These are phyloP conservation scores for Mastacembelus armatus DNA, from an alignment of 2,797 vertebrate genomes.

Conservation along the genomic window DNA sequence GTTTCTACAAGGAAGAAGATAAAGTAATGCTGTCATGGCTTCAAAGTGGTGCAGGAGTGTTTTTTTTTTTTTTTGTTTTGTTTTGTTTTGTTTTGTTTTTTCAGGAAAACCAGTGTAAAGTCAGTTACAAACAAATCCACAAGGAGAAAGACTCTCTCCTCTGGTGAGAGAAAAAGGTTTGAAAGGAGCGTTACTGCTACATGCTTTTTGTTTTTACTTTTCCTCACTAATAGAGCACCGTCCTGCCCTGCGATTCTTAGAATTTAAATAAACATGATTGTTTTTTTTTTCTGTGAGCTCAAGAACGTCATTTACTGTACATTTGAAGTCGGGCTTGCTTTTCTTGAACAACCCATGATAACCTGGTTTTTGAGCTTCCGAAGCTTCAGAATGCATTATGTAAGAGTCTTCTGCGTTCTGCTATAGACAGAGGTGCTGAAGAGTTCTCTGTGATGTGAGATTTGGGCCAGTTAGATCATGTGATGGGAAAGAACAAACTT, in stretches of 20 bases:
- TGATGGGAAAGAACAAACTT: not conserved
- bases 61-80: not conserved
- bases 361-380: slow-evolving; percentile 32
- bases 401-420: slow-evolving; percentile 10
- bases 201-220: slow-evolving; percentile 1
- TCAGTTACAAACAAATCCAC: slow-evolving; percentile 27
- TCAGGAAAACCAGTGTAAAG: slow-evolving; percentile 18
- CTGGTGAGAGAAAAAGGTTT: slow-evolving; percentile 1
- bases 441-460: slow-evolving; percentile 4
- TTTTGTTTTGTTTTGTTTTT: no score
- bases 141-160: slow-evolving; percentile 5
- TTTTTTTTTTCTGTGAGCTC: not conserved
- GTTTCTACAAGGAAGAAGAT: slow-evolving; percentile 40
- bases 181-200: not conserved
- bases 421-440: not conserved
- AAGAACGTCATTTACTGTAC: not conserved
- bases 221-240: slow-evolving; percentile 3
- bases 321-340: slow-evolving; percentile 5
- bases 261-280: slow-evolving; percentile 6
- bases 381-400: slow-evolving; percentile 34
- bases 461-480: not conserved
- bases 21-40: slow-evolving; percentile 36
- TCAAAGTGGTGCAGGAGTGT: slow-evolving; percentile 21
- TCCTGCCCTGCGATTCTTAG: not conserved
- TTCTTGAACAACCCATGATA: slow-evolving; percentile 23